Percentiles rank a stretch among this genome's conserved stretches.
Conservation (phyloP, 2,797 vertebrate genomes). For the Enteromius trimaculatus region DNA sequence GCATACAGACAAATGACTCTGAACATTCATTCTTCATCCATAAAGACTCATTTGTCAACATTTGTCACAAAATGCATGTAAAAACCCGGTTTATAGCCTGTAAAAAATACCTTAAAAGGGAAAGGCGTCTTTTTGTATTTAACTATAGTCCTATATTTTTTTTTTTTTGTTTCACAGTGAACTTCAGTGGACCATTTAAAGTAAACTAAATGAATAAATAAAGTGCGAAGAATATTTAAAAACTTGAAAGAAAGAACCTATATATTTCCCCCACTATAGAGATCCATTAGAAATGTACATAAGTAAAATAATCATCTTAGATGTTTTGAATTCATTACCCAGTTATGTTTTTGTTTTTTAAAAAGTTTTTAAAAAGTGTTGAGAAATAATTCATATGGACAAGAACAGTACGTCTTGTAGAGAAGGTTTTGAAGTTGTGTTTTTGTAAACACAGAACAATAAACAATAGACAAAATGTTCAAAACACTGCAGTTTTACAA, state of each 20-base stretch:
- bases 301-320: not conserved
- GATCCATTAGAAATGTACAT: not conserved
- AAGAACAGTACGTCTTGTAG: too few species aligned
- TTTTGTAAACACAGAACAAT: not conserved
- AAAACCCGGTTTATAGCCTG: too few species aligned
- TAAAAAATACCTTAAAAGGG: not conserved
- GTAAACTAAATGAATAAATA: not conserved
- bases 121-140: not conserved
- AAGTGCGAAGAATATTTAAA: not conserved
- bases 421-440: not conserved
- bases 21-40: not conserved
- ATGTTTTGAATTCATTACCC: not conserved
- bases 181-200: not conserved
- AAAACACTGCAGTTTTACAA: too few species aligned
- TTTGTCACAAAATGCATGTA: not conserved
- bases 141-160: not conserved
- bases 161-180: not conserved
- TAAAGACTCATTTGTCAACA: not conserved
- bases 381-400: too few species aligned
- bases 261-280: not conserved
- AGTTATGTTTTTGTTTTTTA: too few species aligned
- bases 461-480: not conserved
- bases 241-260: too few species aligned
- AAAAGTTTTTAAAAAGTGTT: too few species aligned
- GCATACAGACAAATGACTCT: not conserved